Evolutionary conservation across 2,113 vertebrate species (phyloP).

Genomic region (Phaethon lepturus): DNA sequence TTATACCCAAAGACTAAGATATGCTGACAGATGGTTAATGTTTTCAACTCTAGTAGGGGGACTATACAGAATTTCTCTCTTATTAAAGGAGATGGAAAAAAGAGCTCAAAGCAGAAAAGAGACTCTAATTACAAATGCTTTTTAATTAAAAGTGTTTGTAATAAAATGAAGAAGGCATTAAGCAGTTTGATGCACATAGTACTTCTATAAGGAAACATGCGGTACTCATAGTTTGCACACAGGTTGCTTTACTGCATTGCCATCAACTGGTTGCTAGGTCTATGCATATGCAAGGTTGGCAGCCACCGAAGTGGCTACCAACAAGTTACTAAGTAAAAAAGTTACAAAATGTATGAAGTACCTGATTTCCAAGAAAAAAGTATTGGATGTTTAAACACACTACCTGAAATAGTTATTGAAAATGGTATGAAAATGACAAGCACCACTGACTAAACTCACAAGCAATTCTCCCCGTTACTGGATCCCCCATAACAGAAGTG

Average conservation of each 20-base stretch:
- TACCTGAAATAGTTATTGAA: background rate
- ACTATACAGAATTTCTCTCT: conserved; percentile 11
- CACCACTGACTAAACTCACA: background rate
- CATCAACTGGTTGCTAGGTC: background rate
- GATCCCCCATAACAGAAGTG: background rate
- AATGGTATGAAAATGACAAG: background rate
- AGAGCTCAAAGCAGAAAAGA: conserved; percentile 12
- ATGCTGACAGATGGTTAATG: conserved; percentile 27
- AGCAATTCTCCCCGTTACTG: background rate
- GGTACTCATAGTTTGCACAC: background rate
- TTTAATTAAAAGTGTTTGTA: background rate
- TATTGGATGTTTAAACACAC: background rate
- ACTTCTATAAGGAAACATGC: background rate
- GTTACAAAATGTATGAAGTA: background rate
- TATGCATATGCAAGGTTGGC: accelerated
- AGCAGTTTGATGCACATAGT: background rate
- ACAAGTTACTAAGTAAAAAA: background rate
- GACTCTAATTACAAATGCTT: background rate
- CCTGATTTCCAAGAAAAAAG: background rate
- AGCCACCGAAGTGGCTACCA: background rate
- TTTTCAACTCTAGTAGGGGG: background rate
- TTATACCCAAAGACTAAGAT: conserved; percentile 18
- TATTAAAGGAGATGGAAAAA: background rate
- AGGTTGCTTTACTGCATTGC: background rate
- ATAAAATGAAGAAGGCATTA: background rate